Conservation (phyloP, 2,888 invertebrate species). For the Mythimna lalbum region DNA sequence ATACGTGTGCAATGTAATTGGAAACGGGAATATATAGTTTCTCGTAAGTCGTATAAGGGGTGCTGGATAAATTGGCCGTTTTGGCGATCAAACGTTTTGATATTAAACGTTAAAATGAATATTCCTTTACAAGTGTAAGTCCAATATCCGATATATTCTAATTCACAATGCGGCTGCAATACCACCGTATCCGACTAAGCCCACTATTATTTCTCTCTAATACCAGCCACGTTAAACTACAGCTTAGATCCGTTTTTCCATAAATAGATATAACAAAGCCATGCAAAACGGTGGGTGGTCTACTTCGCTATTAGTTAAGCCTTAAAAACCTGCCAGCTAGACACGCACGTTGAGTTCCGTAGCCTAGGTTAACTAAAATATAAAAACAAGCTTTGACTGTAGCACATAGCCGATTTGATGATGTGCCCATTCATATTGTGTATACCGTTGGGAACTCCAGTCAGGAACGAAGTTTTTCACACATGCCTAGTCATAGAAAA, state of each 20-base stretch:
- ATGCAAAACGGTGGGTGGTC: conserved; percentile 47
- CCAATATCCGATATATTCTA: conserved; percentile 21
- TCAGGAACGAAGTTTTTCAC: too few relatives aligned
- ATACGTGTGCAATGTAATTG: conserved; percentile 46
- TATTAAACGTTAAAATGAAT: conserved; percentile 18
- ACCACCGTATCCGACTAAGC: conserved; percentile 23
- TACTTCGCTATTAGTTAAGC: conserved; percentile 30
- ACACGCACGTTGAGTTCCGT: conserved; percentile 10
- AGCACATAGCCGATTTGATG: too few relatives aligned
- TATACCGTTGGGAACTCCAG: too few relatives aligned
- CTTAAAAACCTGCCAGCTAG: conserved; percentile 31
- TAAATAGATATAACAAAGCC: conserved; percentile 50
- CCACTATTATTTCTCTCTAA: conserved; percentile 37
- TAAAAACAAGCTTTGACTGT: too few relatives aligned
- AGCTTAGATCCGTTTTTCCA: conserved; percentile 35
- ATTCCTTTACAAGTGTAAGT: conserved; percentile 12
- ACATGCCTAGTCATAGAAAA: too few relatives aligned
- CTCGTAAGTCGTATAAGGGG: conserved; percentile 8
- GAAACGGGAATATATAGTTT: conserved; percentile 36
- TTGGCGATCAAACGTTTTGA: conserved; percentile 3
- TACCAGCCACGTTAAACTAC: conserved; percentile 11
- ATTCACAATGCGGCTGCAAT: conserved; percentile 18
- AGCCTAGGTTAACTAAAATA: too few relatives aligned
- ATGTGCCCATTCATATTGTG: too few relatives aligned
- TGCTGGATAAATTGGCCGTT: conserved; percentile 5